phyloP scores from a whole-genome alignment of 2,888 invertebrate genomes.

The Reticulitermes lucifugus region DNA sequence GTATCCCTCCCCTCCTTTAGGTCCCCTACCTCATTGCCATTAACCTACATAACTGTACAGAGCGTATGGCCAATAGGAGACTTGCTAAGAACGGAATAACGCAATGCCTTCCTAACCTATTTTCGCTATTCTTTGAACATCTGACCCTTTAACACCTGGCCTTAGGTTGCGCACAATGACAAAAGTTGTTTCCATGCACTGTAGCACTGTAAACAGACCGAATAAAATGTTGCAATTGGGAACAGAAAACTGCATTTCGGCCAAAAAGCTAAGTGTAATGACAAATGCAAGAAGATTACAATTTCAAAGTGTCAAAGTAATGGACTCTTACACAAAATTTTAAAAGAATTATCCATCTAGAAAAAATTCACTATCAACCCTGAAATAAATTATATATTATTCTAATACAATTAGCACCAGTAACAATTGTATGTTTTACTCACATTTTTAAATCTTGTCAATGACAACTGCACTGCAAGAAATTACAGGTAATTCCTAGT shows the following conservation, averaged over 20 bases:
- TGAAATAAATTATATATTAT: no score
- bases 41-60: conserved; percentile 13
- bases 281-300: no score
- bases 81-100: conserved; percentile 6
- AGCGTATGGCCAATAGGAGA: neutral
- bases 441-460: conserved; percentile 36
- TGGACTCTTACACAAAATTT: no score
- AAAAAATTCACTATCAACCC: no score
- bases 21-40: neutral
- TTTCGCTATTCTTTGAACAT: conserved; percentile 18
- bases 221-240: no score
- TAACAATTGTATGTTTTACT: neutral
- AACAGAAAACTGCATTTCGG: no score
- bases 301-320: no score
- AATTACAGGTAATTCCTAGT: neutral
- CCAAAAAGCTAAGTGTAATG: no score
- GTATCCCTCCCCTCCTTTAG: neutral
- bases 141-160: neutral
- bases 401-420: no score
- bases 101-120: conserved; percentile 19
- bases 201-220: no score
- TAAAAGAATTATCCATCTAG: no score
- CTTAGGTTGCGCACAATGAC: neutral
- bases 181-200: neutral
- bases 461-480: conserved; percentile 14